A percentile compares a stretch with the other conserved stretches of the same genome.
phyloP scores from a whole-genome alignment of 2,113 vertebrate species.

The Ornithorhynchus anatinus region DNA sequence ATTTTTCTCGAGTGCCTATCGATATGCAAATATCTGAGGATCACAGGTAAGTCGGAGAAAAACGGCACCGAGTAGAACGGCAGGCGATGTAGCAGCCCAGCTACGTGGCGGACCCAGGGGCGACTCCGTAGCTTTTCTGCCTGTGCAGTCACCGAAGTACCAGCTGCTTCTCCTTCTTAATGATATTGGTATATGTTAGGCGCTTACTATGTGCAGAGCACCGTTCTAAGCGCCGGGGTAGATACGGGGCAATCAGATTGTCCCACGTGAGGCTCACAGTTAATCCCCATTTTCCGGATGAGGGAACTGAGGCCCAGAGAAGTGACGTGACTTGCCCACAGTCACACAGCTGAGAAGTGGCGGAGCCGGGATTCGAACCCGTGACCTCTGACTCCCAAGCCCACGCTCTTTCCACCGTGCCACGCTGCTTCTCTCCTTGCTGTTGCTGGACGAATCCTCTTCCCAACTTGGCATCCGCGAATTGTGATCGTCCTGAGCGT shows the following conservation, averaged over 20 bases:
- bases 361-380: too few species aligned
- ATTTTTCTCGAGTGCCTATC: slow-evolving; percentile 19
- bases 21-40: slow-evolving; percentile 58
- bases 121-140: slow-evolving; percentile 34
- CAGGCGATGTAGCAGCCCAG: slow-evolving; percentile 31
- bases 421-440: slow-evolving; percentile 14
- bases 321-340: too few species aligned
- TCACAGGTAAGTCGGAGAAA: slow-evolving; percentile 62
- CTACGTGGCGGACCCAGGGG: slow-evolving; percentile 40
- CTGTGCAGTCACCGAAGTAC: slow-evolving; percentile 14
- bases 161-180: slow-evolving; percentile 38
- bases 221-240: too few species aligned
- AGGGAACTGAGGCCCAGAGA: too few species aligned
- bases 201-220: too few species aligned
- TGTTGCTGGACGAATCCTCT: slow-evolving; percentile 29
- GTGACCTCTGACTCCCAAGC: too few species aligned
- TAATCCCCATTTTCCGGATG: too few species aligned
- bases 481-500: not conserved
- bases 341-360: too few species aligned
- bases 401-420: too few species aligned
- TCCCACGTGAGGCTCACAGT: too few species aligned
- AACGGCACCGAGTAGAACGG: slow-evolving; percentile 42
- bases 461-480: slow-evolving; percentile 23
- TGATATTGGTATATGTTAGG: too few species aligned
- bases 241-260: too few species aligned